These are phyloP conservation scores for Gymnobelideus leadbeateri DNA, from an alignment of 2,113 vertebrate genomes.

Conservation along the genomic window DNA sequence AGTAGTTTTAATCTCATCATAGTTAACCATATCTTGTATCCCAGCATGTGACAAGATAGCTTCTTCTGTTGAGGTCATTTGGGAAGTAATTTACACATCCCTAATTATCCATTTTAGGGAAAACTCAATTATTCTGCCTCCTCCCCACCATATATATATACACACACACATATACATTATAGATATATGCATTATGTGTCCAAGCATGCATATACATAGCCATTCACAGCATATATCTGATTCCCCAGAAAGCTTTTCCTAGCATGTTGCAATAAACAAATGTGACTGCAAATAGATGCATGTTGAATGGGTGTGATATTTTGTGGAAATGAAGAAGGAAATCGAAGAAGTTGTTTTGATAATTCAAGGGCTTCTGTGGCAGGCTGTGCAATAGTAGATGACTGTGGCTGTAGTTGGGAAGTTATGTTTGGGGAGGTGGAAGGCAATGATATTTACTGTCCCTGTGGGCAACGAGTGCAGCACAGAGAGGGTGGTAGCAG, in stretches of 20 bases:
- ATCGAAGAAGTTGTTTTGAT: background rate
- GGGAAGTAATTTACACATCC: background rate
- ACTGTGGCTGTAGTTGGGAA: too few relatives aligned
- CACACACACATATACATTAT: background rate
- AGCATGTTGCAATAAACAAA: background rate
- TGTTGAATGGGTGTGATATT: background rate
- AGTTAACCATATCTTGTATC: background rate
- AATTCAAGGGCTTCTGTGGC: background rate
- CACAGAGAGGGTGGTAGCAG: too few relatives aligned
- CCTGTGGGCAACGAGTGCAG: too few relatives aligned
- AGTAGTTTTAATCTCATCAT: conserved; percentile 34
- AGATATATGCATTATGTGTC: background rate
- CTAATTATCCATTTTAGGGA: background rate
- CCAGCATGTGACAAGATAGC: background rate
- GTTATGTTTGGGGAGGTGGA: too few relatives aligned
- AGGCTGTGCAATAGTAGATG: too few relatives aligned
- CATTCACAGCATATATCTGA: background rate
- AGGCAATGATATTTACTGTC: too few relatives aligned
- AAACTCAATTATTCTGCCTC: background rate
- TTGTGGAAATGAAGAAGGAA: background rate
- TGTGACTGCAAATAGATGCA: background rate
- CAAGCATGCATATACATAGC: background rate
- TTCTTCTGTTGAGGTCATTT: background rate
- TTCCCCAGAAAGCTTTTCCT: background rate
- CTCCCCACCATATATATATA: background rate